Evolutionary conservation across 2,888 invertebrate genomes (phyloP).

Genomic region (Spodoptera exigua): DNA sequence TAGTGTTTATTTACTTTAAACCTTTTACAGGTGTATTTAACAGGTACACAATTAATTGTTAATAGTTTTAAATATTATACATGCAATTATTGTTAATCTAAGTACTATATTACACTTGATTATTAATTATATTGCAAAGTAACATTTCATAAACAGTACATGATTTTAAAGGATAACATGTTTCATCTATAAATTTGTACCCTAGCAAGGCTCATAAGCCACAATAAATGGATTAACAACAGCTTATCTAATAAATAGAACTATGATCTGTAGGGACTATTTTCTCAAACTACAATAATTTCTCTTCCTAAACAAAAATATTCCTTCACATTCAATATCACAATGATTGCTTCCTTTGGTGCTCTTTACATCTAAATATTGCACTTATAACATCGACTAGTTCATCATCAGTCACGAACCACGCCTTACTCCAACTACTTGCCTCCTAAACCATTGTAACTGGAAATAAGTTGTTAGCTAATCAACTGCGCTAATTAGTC

Average conservation of each 20-base stretch:
- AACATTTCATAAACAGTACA: slow-evolving; percentile 28
- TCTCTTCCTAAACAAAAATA: slow-evolving; percentile 58
- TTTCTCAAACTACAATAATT: slow-evolving; percentile 42
- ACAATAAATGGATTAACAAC: slow-evolving; percentile 28
- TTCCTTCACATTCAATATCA: slow-evolving; percentile 75
- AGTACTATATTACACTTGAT: slow-evolving; percentile 20
- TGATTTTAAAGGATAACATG: slow-evolving; percentile 30
- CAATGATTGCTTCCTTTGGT: slow-evolving; percentile 78
- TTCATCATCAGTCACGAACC: slow-evolving; percentile 59
- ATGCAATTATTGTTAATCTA: slow-evolving; percentile 19
- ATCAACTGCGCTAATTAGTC: slow-evolving; percentile 31
- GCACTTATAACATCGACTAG: slow-evolving; percentile 67
- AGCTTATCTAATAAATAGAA: slow-evolving; percentile 46
- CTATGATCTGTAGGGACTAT: slow-evolving; percentile 41
- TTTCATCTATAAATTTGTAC: slow-evolving; percentile 25
- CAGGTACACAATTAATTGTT: slow-evolving; percentile 40
- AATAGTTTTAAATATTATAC: slow-evolving; percentile 20
- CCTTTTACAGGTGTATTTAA: slow-evolving; percentile 31
- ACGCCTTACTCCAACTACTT: slow-evolving; percentile 46
- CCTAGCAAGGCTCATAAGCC: slow-evolving; percentile 43
- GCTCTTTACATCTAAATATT: slow-evolving; percentile 69
- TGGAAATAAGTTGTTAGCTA: slow-evolving; percentile 39
- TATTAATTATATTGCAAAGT: slow-evolving; percentile 27
- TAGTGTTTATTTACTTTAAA: slow-evolving; percentile 48
- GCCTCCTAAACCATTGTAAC: slow-evolving; percentile 45